These are phyloP conservation scores for Pseudomyrmex sp. DNA, from an alignment of 1,140 invertebrate genomes.

Conservation along the genomic window DNA sequence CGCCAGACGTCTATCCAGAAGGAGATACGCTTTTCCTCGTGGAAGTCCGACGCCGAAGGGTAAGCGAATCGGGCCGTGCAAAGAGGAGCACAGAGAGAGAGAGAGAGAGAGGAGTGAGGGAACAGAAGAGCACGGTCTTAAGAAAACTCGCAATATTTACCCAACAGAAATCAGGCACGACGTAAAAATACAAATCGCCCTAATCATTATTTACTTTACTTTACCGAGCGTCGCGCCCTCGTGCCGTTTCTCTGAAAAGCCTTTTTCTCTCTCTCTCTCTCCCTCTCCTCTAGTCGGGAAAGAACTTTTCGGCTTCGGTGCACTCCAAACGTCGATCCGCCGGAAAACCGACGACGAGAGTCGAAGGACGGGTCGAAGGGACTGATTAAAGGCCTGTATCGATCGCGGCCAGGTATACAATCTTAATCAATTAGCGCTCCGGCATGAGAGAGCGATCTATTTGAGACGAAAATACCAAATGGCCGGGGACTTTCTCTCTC, in stretches of 20 bases:
- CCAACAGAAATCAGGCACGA: conserved; percentile 80
- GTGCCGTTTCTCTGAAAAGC: conserved; percentile 16
- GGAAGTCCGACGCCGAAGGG: conserved; percentile 39
- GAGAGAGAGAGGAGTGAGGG: not conserved
- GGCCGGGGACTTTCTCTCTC: not conserved
- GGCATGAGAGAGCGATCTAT: not conserved
- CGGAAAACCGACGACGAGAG: conserved; percentile 42
- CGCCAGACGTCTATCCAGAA: conserved; percentile 32
- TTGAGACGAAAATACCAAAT: conserved; percentile 37
- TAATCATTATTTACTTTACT: conserved; percentile 83
- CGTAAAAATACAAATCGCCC: conserved; percentile 82
- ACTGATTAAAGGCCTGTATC: conserved; percentile 76
- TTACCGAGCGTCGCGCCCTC: conserved; percentile 62
- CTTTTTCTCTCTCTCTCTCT: too few relatives aligned
- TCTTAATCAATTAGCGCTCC: conserved; percentile 55
- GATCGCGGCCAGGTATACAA: conserved; percentile 57
- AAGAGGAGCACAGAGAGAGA: conserved; percentile 20
- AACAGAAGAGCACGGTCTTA: conserved; percentile 72
- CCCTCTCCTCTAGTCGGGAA: conserved; percentile 34
- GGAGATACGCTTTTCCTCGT: conserved; percentile 20
- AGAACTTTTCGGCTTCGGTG: conserved; percentile 69
- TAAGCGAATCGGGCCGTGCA: conserved; percentile 36
- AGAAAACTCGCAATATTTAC: conserved; percentile 83
- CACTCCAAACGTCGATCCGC: conserved; percentile 68
- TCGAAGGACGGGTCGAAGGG: conserved; percentile 52